Evolutionary conservation across 2,888 invertebrate species (phyloP).

Genomic region (Drosophila quinaria): DNA sequence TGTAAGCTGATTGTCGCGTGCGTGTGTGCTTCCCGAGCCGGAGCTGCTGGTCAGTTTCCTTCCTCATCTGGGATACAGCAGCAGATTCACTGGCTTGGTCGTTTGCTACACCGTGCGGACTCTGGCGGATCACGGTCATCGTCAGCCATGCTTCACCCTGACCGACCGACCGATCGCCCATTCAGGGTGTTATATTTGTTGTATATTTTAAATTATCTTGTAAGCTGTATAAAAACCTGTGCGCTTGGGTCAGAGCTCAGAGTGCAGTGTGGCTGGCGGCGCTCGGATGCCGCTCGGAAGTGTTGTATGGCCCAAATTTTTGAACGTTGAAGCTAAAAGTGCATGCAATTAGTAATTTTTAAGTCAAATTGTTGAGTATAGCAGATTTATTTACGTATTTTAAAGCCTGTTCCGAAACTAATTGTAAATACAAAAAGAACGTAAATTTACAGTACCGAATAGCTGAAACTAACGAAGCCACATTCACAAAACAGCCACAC

Average conservation of each 20-base stretch:
- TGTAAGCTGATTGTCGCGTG: slow-evolving; percentile 39
- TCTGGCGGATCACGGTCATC: slow-evolving; percentile 30
- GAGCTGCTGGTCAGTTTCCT: slow-evolving; percentile 76
- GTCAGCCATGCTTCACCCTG: slow-evolving; percentile 46
- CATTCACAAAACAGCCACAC: slow-evolving; percentile 33
- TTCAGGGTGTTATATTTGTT: slow-evolving; percentile 57
- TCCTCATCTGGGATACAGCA: slow-evolving; percentile 66
- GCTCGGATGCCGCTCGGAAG: slow-evolving; percentile 38
- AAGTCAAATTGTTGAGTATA: slow-evolving; percentile 75
- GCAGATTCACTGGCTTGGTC: slow-evolving; percentile 47
- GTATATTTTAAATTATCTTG: slow-evolving; percentile 65
- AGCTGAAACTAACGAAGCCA: slow-evolving; percentile 35
- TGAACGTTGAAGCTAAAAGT: slow-evolving; percentile 67
- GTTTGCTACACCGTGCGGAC: slow-evolving; percentile 20
- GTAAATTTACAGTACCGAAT: slow-evolving; percentile 60
- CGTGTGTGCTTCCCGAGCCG: slow-evolving; percentile 38
- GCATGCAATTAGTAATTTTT: slow-evolving; percentile 62
- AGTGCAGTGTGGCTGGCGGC: slow-evolving; percentile 60
- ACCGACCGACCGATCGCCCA: slow-evolving; percentile 38
- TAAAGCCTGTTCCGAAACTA: slow-evolving; percentile 33
- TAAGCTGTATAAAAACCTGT: slow-evolving; percentile 58
- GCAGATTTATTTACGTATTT: slow-evolving; percentile 53
- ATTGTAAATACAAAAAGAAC: slow-evolving; percentile 56
- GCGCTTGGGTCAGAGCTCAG: slow-evolving; percentile 36
- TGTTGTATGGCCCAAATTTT: slow-evolving; percentile 51